Conservation (phyloP, 2,797 vertebrate genomes). For the Sandelia bainsii region DNA sequence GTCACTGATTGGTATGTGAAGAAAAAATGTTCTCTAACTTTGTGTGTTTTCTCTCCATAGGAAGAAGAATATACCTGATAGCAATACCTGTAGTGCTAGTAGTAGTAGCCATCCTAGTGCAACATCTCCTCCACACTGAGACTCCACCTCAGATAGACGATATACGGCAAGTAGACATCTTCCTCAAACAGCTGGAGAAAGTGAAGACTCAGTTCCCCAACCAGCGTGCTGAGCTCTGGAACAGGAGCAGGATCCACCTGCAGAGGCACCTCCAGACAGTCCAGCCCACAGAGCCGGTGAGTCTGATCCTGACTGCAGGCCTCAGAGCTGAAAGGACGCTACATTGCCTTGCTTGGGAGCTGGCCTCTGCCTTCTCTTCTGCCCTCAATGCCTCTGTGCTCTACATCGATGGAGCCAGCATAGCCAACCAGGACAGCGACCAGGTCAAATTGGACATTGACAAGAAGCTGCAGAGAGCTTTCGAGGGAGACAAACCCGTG, state of each 20-base stretch:
- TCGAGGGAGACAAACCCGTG: conserved; percentile 82
- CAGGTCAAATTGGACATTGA: conserved; percentile 90
- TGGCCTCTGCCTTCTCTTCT: conserved; percentile 85
- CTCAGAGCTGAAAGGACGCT: conserved; percentile 83
- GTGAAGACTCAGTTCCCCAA: conserved; percentile 84
- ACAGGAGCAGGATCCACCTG: conserved; percentile 86
- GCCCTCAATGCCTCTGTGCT: conserved; percentile 82
- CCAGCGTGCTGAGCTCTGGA: conserved; percentile 90
- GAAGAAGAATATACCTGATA: background rate
- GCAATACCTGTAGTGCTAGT: rapidly evolving
- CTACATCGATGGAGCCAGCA: conserved; percentile 81
- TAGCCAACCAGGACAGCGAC: conserved; percentile 84
- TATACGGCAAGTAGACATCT: conserved; percentile 79
- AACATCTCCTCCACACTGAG: background rate
- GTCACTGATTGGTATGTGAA: background rate
- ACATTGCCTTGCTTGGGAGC: conserved; percentile 84
- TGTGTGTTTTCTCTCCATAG: conserved; percentile 41
- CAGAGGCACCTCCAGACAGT: conserved; percentile 86
- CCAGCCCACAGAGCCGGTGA: conserved; percentile 87
- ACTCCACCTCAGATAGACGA: conserved; percentile 28
- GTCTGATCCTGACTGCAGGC: conserved; percentile 89
- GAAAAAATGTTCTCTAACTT: background rate
- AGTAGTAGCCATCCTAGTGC: background rate
- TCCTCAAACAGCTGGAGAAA: conserved; percentile 83
- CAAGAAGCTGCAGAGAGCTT: conserved; percentile 84